Evolutionary conservation across 2,113 vertebrate species (phyloP).

Genomic region (Mustela lutreola): DNA sequence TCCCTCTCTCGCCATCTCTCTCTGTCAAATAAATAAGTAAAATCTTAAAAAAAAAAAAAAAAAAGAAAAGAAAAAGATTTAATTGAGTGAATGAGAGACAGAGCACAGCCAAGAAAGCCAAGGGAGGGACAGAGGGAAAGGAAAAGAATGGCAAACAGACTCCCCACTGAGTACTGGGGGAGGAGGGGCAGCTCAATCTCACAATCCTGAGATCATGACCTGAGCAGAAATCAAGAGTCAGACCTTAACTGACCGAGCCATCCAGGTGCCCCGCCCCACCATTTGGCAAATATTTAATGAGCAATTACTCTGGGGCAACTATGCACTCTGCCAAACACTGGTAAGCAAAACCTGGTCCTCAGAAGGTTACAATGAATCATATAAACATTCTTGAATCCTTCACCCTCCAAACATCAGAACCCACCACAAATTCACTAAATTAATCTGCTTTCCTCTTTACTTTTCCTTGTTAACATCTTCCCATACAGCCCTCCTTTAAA

Average conservation of each 20-base stretch:
- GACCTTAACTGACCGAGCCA: not conserved
- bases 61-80: not conserved
- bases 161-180: not conserved
- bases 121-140: not conserved
- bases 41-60: not conserved
- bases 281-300: constrained; percentile 33
- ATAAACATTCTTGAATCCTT: not conserved
- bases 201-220: not conserved
- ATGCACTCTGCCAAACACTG: not conserved
- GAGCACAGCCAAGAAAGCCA: not conserved
- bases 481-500: constrained; percentile 12
- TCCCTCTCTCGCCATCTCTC: not conserved
- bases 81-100: not conserved
- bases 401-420: not conserved
- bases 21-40: not conserved
- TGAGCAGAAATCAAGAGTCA: not conserved
- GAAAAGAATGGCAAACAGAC: not conserved
- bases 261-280: not conserved
- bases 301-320: not conserved
- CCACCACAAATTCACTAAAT: not conserved
- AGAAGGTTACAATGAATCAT: not conserved
- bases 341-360: constrained; percentile 11
- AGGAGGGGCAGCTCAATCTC: not conserved
- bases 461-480: constrained; percentile 50
- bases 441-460: not conserved